These are phyloP conservation scores for Aphelenchoides bicaudatus DNA, from an alignment of 2,888 invertebrate species.

Conservation along the genomic window DNA sequence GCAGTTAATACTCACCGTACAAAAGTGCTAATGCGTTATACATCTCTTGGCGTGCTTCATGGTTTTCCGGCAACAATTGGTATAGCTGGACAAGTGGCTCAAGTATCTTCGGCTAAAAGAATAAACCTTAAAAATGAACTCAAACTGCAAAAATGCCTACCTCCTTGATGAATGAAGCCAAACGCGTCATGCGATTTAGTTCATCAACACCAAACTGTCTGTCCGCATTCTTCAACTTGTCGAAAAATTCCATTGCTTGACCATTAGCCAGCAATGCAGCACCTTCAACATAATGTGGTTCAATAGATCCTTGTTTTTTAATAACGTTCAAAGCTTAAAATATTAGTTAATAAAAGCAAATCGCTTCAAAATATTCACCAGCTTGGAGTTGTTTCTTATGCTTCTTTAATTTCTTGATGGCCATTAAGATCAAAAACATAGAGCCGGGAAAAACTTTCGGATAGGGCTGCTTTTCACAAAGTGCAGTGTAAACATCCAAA, in stretches of 20 bases:
- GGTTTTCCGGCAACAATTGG: slow-evolving; percentile 5
- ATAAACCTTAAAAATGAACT: background rate
- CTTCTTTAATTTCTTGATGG: background rate
- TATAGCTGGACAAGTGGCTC: slow-evolving; percentile 3
- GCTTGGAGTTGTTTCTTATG: background rate
- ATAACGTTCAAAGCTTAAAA: background rate
- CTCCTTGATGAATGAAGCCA: slow-evolving; percentile 2
- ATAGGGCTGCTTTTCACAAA: background rate
- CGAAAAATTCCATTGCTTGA: slow-evolving; percentile 9
- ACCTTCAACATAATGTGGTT: slow-evolving; percentile 2
- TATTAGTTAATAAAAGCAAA: background rate
- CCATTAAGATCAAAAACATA: background rate
- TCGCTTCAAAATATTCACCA: too few species aligned
- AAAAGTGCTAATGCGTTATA: slow-evolving; percentile 2
- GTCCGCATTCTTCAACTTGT: slow-evolving; percentile 5
- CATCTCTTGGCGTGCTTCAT: background rate
- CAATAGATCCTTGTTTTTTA: background rate
- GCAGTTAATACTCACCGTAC: slow-evolving; percentile 2
- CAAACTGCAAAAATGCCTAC: slow-evolving; percentile 3
- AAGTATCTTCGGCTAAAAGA: slow-evolving; percentile 7
- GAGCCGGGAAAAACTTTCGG: slow-evolving; percentile 6
- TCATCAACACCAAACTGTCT: slow-evolving; percentile 4
- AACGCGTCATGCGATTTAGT: background rate
- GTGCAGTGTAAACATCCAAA: background rate
- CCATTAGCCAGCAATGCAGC: slow-evolving; percentile 3